Conservation (phyloP, 2,113 vertebrate species). For the Sigmodon hispidus region DNA sequence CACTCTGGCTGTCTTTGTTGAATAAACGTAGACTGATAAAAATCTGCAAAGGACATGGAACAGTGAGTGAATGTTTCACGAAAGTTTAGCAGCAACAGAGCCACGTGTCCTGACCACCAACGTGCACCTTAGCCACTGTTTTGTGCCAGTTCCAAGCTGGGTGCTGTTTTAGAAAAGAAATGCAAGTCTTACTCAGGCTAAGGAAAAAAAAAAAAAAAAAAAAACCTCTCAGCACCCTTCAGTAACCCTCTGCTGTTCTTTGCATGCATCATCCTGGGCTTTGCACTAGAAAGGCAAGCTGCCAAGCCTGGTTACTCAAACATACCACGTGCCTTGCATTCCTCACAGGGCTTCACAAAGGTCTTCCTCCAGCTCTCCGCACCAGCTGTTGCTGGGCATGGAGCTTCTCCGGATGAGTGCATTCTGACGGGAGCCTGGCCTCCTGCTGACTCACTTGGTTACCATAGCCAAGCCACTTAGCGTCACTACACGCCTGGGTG, state of each 20-base stretch:
- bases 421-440: background rate
- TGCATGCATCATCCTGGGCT: background rate
- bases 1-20: background rate
- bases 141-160: background rate
- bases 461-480: background rate
- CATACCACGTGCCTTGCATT: background rate
- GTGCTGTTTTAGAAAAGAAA: background rate
- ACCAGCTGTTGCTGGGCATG: background rate
- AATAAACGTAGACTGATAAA: background rate
- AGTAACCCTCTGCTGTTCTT: background rate
- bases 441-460: conserved; percentile 6
- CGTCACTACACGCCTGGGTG: background rate
- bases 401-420: background rate
- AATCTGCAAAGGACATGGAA: background rate
- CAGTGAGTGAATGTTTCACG: fast-evolving
- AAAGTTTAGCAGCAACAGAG: too few relatives aligned
- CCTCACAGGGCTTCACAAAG: background rate
- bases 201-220: background rate
- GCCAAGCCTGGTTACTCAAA: background rate
- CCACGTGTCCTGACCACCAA: background rate
- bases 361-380: background rate
- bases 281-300: background rate
- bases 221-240: background rate
- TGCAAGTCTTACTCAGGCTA: background rate
- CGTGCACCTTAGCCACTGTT: background rate